Base-by-base conservation (phyloP, 2,888 invertebrate genomes). In the Timandra comae region DNA sequence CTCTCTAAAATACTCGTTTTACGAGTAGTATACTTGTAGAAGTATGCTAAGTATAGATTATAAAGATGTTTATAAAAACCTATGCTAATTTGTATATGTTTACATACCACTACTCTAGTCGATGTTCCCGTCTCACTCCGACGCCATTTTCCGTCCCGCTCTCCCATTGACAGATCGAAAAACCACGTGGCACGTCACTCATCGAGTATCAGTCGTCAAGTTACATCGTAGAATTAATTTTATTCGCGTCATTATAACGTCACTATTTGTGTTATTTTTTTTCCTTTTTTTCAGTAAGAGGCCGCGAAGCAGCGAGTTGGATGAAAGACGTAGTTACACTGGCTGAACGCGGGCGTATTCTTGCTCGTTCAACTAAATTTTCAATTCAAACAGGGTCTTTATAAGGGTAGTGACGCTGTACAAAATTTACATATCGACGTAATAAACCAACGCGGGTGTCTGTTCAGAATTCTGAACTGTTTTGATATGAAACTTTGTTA, bases 351-450 rank as follows among this genome's bases (percentile, higher is more conserved):
- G 59, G 65, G 68, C 69, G 64, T 69, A 67, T 70, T 74, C 78
- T 74, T 76, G 71, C 70, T 70, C 75, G 77, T 75, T 77, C 75
- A 72, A 78, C 80, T 72, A 80, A 82, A 85, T 84, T 85, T 84
- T 84, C 81, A 82, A 85, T 84, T 85, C 85, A 84, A 81, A 77
- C 80, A 76, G 77, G 81, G 82, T 75, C 81, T 84, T 80, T 84
- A 79, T 84, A 82, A 84, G 85, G 82, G 85, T 82, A 85, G 84
- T 85, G 82, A 82, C 82, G 84, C 72, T 72, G 76, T 76, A 75
- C 79, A 70, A 72, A 79, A 85, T 85, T 85, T 84, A 86, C 84
- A 85, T 86, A 85, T 81, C 77, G 77, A 76, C 80, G 84, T 82
- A 82, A 84, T 82, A 84, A 81, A 81, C 63, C 76, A 68, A 60